Conservation (phyloP, 2,797 vertebrate genomes). For the Ara ararauna region DNA sequence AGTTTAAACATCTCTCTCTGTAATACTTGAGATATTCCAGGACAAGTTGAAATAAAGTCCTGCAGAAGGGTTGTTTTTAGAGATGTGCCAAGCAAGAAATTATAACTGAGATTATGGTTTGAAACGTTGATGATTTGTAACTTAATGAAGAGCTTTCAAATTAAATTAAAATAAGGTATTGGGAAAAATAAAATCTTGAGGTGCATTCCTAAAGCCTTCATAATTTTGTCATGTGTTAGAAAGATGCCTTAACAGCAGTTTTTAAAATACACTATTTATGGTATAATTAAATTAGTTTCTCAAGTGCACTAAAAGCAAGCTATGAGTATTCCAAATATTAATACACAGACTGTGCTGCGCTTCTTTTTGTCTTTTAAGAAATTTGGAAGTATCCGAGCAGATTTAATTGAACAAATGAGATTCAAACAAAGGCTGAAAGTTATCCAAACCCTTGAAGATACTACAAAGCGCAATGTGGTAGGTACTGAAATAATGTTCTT, state of each 20-base stretch:
- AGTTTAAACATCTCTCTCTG: background rate
- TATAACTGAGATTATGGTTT: background rate
- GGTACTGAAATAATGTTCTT: background rate
- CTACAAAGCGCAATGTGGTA: constrained; percentile 97
- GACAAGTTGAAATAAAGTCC: background rate
- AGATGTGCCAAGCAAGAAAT: background rate
- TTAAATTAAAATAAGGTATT: background rate
- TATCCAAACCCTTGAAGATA: constrained; percentile 97
- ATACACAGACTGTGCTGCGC: background rate
- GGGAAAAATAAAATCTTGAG: background rate
- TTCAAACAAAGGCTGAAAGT: constrained; percentile 97
- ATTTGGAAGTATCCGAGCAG: constrained; percentile 94
- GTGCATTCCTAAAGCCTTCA: background rate
- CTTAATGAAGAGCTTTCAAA: background rate
- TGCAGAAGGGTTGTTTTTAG: background rate
- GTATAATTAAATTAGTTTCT: background rate
- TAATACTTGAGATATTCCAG: background rate
- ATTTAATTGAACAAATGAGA: constrained; percentile 98
- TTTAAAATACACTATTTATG: background rate
- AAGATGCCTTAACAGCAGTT: background rate
- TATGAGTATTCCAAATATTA: background rate
- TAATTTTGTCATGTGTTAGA: background rate
- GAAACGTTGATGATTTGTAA: background rate
- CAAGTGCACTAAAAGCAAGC: background rate
- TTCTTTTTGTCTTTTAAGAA: constrained; percentile 80